Evolutionary conservation across 2,113 vertebrate genomes (phyloP).

Genomic region (Pterocles orientalis): DNA sequence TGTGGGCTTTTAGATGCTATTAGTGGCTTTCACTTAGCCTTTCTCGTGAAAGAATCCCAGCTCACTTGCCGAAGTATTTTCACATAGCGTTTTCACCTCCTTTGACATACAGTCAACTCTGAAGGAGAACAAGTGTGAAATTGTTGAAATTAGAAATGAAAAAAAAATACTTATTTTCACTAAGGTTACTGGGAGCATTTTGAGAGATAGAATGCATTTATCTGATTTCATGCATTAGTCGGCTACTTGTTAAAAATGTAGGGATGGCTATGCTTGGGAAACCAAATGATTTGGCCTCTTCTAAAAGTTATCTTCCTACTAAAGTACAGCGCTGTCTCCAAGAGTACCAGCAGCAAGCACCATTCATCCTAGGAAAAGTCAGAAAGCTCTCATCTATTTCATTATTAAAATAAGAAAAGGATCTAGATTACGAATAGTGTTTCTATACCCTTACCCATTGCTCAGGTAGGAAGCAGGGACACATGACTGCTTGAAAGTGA

Average conservation of each 20-base stretch:
- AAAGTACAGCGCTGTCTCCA: not conserved
- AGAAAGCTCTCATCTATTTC: not conserved
- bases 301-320: not conserved
- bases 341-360: not conserved
- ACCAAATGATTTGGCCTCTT: not conserved
- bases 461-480: not conserved
- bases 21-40: not conserved
- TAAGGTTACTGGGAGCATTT: not conserved
- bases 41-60: not conserved
- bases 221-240: not conserved
- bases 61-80: not conserved
- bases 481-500: not conserved
- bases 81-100: not conserved
- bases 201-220: not conserved
- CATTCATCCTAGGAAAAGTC: not conserved
- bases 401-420: not conserved
- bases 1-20: not conserved
- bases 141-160: not conserved
- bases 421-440: not conserved
- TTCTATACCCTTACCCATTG: not conserved
- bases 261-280: not conserved
- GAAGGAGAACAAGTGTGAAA: not conserved
- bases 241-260: not conserved
- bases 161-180: not conserved
- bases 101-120: not conserved